These are phyloP conservation scores for Gastrophysa polygoni DNA, from an alignment of 2,888 invertebrate species.

Conservation along the genomic window DNA sequence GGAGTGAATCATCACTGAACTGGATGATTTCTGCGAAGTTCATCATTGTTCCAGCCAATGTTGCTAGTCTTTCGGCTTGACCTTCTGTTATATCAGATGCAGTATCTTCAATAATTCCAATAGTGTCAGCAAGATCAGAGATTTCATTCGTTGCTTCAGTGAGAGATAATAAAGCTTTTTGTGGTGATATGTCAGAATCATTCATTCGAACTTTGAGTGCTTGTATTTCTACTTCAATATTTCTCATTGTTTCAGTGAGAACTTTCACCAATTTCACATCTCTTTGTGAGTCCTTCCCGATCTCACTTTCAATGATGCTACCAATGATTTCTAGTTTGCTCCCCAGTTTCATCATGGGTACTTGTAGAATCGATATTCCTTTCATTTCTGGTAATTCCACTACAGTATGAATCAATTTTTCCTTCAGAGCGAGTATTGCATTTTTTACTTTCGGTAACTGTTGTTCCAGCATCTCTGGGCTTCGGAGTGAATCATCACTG, in stretches of 20 bases:
- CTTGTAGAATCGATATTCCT: conserved; percentile 11
- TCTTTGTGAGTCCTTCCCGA: not conserved
- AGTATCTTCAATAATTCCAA: conserved; percentile 6
- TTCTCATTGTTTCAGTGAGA: conserved; percentile 15
- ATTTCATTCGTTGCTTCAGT: conserved; percentile 21
- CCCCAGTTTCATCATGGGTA: conserved; percentile 17
- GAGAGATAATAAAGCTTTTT: conserved; percentile 33
- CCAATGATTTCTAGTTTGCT: conserved; percentile 20
- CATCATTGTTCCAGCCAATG: not conserved
- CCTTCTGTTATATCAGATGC: not conserved
- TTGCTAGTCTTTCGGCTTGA: not conserved
- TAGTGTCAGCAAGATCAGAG: conserved; percentile 10
- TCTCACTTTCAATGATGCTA: not conserved
- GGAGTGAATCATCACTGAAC: conserved; percentile 21
- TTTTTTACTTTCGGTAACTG: conserved; percentile 29
- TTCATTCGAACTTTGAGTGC: conserved; percentile 25
- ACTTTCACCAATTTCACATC: conserved; percentile 20
- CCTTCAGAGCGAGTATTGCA: conserved; percentile 15
- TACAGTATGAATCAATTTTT: not conserved
- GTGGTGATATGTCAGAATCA: conserved; percentile 18
- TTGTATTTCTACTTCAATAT: conserved; percentile 26
- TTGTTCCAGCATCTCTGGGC: conserved; percentile 29
- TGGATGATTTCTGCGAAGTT: conserved; percentile 17
- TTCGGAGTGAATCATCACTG: conserved; percentile 21
- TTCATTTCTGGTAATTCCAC: conserved; percentile 1